A percentile compares a stretch with the other conserved stretches of the same genome.
Conservation (phyloP, 2,888 invertebrate genomes). For the Itoplectis maculator region DNA sequence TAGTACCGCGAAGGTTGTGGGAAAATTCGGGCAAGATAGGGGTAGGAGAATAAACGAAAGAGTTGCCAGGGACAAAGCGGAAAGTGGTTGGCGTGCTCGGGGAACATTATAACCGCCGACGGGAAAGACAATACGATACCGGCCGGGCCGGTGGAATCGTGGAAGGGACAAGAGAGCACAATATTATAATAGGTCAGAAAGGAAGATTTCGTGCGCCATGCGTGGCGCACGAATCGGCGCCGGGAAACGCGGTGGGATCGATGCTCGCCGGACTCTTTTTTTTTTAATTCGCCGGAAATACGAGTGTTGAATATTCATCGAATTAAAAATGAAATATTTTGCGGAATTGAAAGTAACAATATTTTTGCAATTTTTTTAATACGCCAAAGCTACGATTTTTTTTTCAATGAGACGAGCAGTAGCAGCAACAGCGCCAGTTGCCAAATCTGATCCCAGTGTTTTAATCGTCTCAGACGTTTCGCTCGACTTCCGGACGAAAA, state of each 20-base stretch:
- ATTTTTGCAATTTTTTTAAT: neutral
- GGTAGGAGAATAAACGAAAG: constrained; percentile 54
- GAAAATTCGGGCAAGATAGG: constrained; percentile 34
- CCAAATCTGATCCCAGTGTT: constrained; percentile 68
- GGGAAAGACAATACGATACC: constrained; percentile 79
- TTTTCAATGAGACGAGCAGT: constrained; percentile 53
- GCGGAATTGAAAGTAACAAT: too few species aligned
- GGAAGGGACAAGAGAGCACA: constrained; percentile 52
- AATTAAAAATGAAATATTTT: too few species aligned
- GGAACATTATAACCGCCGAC: constrained; percentile 79
- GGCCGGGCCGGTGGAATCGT: constrained; percentile 53
- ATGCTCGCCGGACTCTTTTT: constrained; percentile 53
- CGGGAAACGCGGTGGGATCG: constrained; percentile 57
- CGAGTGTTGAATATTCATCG: too few species aligned
- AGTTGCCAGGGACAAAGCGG: constrained; percentile 57
- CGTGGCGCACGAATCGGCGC: constrained; percentile 72
- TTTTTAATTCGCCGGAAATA: constrained; percentile 11
- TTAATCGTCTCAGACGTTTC: constrained; percentile 77
- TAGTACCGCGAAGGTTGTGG: neutral
- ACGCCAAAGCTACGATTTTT: neutral
- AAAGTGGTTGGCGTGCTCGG: constrained; percentile 77
- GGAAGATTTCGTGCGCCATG: constrained; percentile 50
- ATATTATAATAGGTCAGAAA: constrained; percentile 56
- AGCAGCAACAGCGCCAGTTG: constrained; percentile 69
- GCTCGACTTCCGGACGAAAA: constrained; percentile 79